Evolutionary conservation across 2,888 invertebrate species (phyloP), one percentile per base, ranked within the genome.

Genomic region (Lepidonotus clava): DNA sequence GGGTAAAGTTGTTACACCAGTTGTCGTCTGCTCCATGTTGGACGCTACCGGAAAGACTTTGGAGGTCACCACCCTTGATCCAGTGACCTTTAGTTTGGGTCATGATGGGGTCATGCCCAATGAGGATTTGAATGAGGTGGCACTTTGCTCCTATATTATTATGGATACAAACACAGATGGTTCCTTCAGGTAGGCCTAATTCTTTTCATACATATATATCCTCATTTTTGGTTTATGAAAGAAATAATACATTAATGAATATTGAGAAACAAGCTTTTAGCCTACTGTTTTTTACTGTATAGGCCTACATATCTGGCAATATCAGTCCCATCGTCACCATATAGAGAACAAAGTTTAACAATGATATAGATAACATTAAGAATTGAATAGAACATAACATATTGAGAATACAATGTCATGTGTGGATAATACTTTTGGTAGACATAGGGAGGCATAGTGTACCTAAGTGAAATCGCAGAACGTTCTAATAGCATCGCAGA

Each of bases 81-180:
- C 80, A 11, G 80, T 80, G 46, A 80, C 80, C 80, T 46, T 46
- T 34, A 80, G 8, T 18, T 24, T 80, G 80, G 80, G 80, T 46
- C 51, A 80, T 5, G 46, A 32, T 18, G 80, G 80, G 34, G 34
- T 32, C 46, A 24, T 21, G 34, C 80, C 80, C 1, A 28, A 80
- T 28, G 18, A 41, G 51, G 80, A 1, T 1, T 11, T 11, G n/a
- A 11, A 80, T 32, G 46, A 80, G 80, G 46, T 80, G 11, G 41
- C 80, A 11, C 46, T 46, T 24, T 80, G 80, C 18, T 80, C 80
- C 46, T 80, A n/a, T 34, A 51, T 51, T 14, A 51, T 14, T 11
- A 80, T 80, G 80, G 28, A 24, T 0, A 32, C 80, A 14, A 24
- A 14, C 18, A 28, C 41, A 28, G 28, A 46, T n/a, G 80, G 80